Percentiles rank a stretch among this genome's conserved stretches.
Conservation (phyloP, 2,113 vertebrate genomes). For the Dromaius novaehollandiae region DNA sequence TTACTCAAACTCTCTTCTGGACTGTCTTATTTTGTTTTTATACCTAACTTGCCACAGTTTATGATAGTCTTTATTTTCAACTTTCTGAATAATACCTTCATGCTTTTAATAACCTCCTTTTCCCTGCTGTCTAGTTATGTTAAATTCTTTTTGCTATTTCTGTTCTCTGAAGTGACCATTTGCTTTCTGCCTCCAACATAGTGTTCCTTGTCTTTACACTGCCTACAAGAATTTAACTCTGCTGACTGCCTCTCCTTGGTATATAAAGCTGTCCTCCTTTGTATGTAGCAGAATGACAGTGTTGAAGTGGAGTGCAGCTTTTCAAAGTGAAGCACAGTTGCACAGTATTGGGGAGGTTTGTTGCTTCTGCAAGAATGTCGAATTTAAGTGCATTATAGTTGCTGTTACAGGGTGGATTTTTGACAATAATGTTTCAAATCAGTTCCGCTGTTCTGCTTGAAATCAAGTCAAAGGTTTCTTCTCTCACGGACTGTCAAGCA, state of each 20-base stretch:
- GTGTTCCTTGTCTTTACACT: neutral
- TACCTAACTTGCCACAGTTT: neutral
- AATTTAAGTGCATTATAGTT: neutral
- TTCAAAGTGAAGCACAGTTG: neutral
- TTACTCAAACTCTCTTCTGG: neutral
- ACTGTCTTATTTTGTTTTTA: neutral
- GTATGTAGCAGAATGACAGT: neutral
- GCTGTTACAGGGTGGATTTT: neutral
- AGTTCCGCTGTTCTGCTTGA: neutral
- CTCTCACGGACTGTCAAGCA: neutral
- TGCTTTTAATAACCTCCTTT: neutral
- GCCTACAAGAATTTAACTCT: neutral
- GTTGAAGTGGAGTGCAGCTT: neutral
- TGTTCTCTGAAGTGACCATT: neutral
- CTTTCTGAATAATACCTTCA: neutral
- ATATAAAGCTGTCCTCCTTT: neutral
- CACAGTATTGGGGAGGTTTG: fast-evolving
- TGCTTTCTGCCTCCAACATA: neutral
- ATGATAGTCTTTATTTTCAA: neutral
- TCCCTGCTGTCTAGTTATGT: neutral
- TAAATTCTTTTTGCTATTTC: neutral
- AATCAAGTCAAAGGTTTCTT: neutral
- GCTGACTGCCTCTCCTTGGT: neutral
- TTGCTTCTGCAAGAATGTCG: neutral
- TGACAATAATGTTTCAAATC: neutral